Evolutionary conservation across 2,797 vertebrate species (phyloP), one percentile per base, ranked within the genome.

Genomic region (Leptodactylus fallax): DNA sequence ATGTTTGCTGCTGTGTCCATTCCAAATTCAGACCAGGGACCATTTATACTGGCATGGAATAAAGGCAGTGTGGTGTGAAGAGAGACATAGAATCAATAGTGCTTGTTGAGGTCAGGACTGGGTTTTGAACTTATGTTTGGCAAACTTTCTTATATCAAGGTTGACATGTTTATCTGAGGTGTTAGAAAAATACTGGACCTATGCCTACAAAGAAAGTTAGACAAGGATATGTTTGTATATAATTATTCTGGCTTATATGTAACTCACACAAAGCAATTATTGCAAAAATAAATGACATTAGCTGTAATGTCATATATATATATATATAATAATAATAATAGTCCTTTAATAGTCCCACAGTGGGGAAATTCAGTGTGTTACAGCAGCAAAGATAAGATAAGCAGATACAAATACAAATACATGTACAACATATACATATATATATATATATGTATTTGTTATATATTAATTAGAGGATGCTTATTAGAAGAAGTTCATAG

Each of bases 111-210:
- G 81, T 85, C 82, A 80, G 61, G 23, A 49, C 36, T 78, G 23
- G 16, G 51, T 6, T 85, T n/a, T 80, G 63, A 85, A 80, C 76
- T 65, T 53, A 53, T 79, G 36, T 84, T 88, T 88, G 81, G 82
- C 76, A 72, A 67, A 36, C 53, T 65, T 47, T 82, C 72, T 51
- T 27, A 6, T 11, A 25, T 85, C 82, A 85, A 85, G 82, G 87
- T 85, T 88, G 77, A 47, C 51, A 60, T 85, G 76, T 84, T 84
- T 84, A 77, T 84, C 16, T 49, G 72, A 60, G 49, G 10, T 49
- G 12, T 80, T 55, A 9, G 61, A 19, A 86, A 86, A 86, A 71
- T 76, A 79, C 76, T 55, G 63, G 45, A 79, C 21, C 7, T 45
- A 25, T 58, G 23, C 79, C 74, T 56, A 58, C 11, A 86, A 27